Conservation (phyloP, 1,140 invertebrate species). For the Achroia grisella region DNA sequence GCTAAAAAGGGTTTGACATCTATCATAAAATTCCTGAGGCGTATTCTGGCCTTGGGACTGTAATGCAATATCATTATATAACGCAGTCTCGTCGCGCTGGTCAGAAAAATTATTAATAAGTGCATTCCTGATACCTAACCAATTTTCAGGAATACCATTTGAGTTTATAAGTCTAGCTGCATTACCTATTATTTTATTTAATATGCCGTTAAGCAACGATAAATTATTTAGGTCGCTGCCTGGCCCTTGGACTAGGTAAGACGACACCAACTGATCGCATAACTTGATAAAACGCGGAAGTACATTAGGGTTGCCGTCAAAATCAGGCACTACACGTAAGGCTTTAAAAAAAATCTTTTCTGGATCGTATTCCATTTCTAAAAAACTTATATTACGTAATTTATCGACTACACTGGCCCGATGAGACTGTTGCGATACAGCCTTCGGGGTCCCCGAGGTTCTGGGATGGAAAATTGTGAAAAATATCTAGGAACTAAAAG, state of each 20-base stretch:
- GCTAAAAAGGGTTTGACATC: conserved; percentile 14
- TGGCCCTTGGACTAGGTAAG: neutral
- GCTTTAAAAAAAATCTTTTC: conserved; percentile 8
- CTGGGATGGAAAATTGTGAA: too few species aligned
- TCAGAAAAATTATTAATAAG: conserved; percentile 13
- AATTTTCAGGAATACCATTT: conserved; percentile 9
- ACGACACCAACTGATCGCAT: conserved; percentile 11
- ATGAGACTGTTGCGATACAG: too few species aligned
- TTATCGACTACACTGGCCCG: too few species aligned
- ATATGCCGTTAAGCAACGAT: conserved; percentile 8
- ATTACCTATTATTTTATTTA: conserved; percentile 9
- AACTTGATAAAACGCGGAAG: conserved; percentile 6
- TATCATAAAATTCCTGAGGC: conserved; percentile 17
- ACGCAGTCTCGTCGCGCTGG: conserved; percentile 12
- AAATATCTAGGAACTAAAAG: too few species aligned
- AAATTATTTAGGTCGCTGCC: conserved; percentile 6
- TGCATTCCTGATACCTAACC: conserved; percentile 7
- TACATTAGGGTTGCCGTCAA: conserved; percentile 11
- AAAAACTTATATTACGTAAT: too few species aligned
- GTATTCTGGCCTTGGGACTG: conserved; percentile 2
- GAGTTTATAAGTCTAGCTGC: conserved; percentile 5
- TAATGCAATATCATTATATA: conserved; percentile 11
- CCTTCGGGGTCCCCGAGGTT: too few species aligned
- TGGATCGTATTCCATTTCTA: too few species aligned
- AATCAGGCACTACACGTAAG: conserved; percentile 7